Evolutionary conservation across 2,113 vertebrate species (phyloP), one percentile per base, ranked within the genome.

Genomic region (Phyllostomus discolor): DNA sequence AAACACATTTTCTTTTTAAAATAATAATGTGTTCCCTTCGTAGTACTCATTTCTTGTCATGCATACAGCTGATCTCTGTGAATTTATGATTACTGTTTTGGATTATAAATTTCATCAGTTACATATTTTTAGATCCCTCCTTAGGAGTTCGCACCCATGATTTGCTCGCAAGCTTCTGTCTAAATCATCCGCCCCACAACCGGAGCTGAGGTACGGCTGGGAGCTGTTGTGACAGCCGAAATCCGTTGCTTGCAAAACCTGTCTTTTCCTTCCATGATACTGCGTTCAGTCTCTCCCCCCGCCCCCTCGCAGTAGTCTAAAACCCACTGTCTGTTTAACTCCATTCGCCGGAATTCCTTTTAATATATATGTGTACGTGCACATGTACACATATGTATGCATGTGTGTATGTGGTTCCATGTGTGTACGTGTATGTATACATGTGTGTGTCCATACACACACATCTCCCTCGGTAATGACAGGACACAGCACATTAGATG

Each of bases 1-100:
- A 90, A 81, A 87, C 15, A 75, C 11, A 50, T 28, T 81, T 76
- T 75, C 31, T 41, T 95, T 76, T 41, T 50, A 88, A 82, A 62
- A 64, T 31, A 64, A 31, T 31, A 64, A 28, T 31, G 48, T 64
- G 62, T 15, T 64, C 11, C 62, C 5, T 28, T 50, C 50, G 1
- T 59, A 59, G 16, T 22, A 24, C 43, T 50, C 19, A 17, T 64
- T 88, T 89, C 4, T 52, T 28, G 31, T 43, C 24, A 22, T 8
- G 20, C 2, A 62, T 35, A 50, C 52, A 28, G 20, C 41, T 62
- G 26, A 52, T 35, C 59, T 88, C 38, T n/a, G 16, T 67, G 54
- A 88, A 76, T 46, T 38, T 86, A 57, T 10, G 26, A 31, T 78
- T 33, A 38, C 15, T 64, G 3, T 78, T 70, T 78, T 66, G 22